Evolutionary conservation across 2,888 invertebrate genomes (phyloP), one percentile per base, ranked within the genome.

Genomic region (Melanostoma mellinum): DNA sequence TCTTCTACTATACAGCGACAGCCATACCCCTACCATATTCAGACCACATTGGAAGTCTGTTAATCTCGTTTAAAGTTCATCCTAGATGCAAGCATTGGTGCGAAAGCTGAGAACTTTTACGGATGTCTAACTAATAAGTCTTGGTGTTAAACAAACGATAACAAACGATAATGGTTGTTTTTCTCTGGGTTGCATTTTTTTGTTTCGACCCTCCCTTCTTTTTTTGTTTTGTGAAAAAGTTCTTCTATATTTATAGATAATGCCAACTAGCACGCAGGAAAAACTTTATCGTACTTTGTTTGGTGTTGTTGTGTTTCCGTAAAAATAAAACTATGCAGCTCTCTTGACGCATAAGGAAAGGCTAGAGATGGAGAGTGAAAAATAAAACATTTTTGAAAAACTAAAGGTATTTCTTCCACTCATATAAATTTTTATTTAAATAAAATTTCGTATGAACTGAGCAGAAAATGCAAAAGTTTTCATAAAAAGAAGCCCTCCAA

Each of bases 61-160:
- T 84, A 74, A 84, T 84, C 74, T 69, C 78, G 74, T 78, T 74
- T 50, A 71, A 78, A 78, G 68, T 78, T 84, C 69, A 77, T 40
- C 60, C 40, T 10, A 20, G 20, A 20, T 20, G 20, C 20, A 20
- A 67, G 67, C 74, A 65, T 71, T 74, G 60, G 65, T 84, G 78
- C 65, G 48, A 38, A 40, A 65, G 38, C 68, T 44, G 10, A 53
- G 38, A 76, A 60, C 58, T 76, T 75, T 10, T 56, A 42, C 55
- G 71, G 69, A 79, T 78, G 78, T 65, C 69, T 65, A 79, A 69
- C 69, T 84, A 65, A 84, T 84, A 84, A 79, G 78, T 69, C 69
- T 78, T 78, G 60, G 77, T 82, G 82, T 82, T 82, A 68, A 73
- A 63, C 82, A 82, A 82, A 82, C 20, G 20, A 20, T 20, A 20